Conservation (phyloP, 2,888 invertebrate genomes). For the Sphinx pinastri region DNA sequence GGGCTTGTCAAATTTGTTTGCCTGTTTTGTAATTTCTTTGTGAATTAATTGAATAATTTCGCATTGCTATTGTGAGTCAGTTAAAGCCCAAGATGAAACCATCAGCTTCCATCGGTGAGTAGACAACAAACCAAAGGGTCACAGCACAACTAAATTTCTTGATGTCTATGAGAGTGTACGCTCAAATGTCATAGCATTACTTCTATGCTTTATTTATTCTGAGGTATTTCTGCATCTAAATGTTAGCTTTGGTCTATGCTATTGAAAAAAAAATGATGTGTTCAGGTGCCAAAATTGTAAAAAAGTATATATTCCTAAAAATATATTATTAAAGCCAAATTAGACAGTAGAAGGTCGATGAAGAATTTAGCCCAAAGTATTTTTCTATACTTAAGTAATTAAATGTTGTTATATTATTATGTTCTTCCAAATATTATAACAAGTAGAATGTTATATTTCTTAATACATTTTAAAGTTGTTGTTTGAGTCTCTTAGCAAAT, state of each 20-base stretch:
- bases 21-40: too few species aligned
- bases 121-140: too few species aligned
- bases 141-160: too few species aligned
- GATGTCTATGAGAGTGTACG: too few species aligned
- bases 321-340: not conserved
- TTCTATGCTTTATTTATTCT: too few species aligned
- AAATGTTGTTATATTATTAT: constrained; percentile 7
- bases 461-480: not conserved
- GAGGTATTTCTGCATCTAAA: not conserved
- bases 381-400: constrained; percentile 2
- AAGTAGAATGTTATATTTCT: not conserved
- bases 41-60: too few species aligned
- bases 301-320: not conserved
- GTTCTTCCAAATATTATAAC: not conserved
- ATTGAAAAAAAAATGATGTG: constrained; percentile 1
- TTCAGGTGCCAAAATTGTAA: constrained; percentile 16
- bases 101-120: too few species aligned
- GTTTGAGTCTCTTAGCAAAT: not conserved
- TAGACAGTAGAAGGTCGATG: too few species aligned
- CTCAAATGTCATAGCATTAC: too few species aligned
- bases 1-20: too few species aligned
- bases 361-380: constrained; percentile 10
- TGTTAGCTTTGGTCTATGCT: constrained; percentile 16
- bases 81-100: too few species aligned
- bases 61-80: too few species aligned